A percentile compares a stretch with the other conserved stretches of the same genome.
These are phyloP conservation scores for Caenorhabditis sinica DNA, from an alignment of 2,888 invertebrate species.

Conservation along the genomic window DNA sequence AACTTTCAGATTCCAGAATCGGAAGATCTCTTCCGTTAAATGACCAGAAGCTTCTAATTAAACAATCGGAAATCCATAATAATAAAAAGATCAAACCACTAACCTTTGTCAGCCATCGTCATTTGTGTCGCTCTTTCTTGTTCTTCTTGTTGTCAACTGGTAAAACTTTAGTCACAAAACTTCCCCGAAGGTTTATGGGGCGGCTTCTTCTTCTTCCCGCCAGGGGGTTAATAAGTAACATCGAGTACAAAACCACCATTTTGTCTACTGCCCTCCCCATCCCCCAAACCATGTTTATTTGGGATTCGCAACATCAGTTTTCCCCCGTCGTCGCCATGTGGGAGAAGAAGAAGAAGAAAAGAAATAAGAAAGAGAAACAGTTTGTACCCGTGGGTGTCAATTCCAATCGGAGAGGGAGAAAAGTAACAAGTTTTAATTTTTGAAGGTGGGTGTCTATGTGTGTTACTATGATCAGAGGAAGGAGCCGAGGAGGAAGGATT, in stretches of 20 bases:
- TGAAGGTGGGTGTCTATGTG: constrained; percentile 6
- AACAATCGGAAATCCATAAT: not conserved
- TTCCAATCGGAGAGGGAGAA: constrained; percentile 24
- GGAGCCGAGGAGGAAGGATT: not conserved
- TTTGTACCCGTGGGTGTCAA: constrained; percentile 54
- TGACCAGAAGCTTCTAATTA: too few species aligned
- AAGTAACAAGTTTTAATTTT: constrained; percentile 16
- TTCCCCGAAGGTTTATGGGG: constrained; percentile 10
- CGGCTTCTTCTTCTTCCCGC: constrained; percentile 15
- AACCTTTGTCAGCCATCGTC: constrained; percentile 54
- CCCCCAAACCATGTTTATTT: constrained; percentile 37
- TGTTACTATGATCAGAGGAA: not conserved
- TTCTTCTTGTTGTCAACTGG: constrained; percentile 4
- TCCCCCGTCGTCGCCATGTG: constrained; percentile 6
- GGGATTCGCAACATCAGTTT: constrained; percentile 32
- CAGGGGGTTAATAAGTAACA: constrained; percentile 42
- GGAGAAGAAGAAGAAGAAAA: not conserved
- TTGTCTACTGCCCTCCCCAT: not conserved
- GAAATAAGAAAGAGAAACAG: too few species aligned
- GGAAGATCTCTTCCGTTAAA: too few species aligned
- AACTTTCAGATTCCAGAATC: not conserved
- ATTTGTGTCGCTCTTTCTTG: too few species aligned
- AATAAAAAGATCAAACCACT: not conserved
- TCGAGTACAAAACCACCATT: constrained; percentile 51
- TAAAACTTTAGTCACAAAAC: not conserved